Evolutionary conservation across 2,797 vertebrate species (phyloP).

Genomic region (Benthosema pterotum): DNA sequence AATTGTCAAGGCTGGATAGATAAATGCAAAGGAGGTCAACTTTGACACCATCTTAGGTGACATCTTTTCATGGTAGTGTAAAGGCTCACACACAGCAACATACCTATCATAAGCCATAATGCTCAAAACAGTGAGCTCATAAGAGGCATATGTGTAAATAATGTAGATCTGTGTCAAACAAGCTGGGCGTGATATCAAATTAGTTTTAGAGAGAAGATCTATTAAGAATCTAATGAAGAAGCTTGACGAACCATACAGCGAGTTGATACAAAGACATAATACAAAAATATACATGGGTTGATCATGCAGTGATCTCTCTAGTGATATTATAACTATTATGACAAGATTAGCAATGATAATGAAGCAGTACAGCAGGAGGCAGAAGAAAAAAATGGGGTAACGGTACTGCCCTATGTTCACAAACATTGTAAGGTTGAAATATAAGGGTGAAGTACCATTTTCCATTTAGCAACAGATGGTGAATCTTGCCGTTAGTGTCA

Average conservation of each 20-base stretch:
- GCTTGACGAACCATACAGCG: slow-evolving; percentile 59
- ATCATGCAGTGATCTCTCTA: slow-evolving; percentile 54
- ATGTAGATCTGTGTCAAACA: slow-evolving; percentile 61
- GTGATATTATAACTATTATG: slow-evolving; percentile 44
- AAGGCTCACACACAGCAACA: slow-evolving; percentile 60
- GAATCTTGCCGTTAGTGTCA: too few species aligned
- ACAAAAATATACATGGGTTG: slow-evolving; percentile 67
- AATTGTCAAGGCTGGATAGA: slow-evolving; percentile 45
- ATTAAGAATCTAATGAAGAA: slow-evolving; percentile 59
- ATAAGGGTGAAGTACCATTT: slow-evolving; percentile 32
- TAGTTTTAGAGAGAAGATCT: slow-evolving; percentile 56
- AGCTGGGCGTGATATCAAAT: slow-evolving; percentile 46
- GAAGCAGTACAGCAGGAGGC: slow-evolving; percentile 33
- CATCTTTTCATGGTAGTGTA: slow-evolving; percentile 61
- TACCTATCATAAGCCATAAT: slow-evolving; percentile 66
- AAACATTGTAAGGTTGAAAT: slow-evolving; percentile 63
- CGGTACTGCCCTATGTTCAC: slow-evolving; percentile 42
- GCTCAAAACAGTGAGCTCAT: slow-evolving; percentile 57
- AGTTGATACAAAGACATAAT: slow-evolving; percentile 60
- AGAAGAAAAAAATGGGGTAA: slow-evolving; percentile 49
- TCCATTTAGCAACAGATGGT: slow-evolving; percentile 36
- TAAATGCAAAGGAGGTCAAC: slow-evolving; percentile 28
- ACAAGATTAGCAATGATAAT: slow-evolving; percentile 58
- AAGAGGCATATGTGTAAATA: slow-evolving; percentile 62
- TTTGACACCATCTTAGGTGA: slow-evolving; percentile 20